These are phyloP conservation scores for Trichogramma evanescens DNA, from an alignment of 2,888 invertebrate species.

Conservation along the genomic window DNA sequence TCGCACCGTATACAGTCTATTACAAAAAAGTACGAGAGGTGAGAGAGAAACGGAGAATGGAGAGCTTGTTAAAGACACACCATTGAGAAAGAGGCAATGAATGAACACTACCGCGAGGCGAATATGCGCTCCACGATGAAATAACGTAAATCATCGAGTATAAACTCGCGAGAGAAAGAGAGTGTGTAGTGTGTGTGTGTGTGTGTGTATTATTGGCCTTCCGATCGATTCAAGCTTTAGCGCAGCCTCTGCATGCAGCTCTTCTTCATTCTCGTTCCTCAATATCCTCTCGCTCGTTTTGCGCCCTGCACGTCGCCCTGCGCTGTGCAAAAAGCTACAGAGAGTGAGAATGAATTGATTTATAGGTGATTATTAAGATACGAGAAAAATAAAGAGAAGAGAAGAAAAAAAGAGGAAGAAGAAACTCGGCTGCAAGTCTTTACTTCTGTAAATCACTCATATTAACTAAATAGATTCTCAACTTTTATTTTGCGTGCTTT, in stretches of 20 bases:
- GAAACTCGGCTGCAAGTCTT: not conserved
- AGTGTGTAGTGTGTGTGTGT: not conserved
- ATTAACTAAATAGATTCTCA: slow-evolving; percentile 8
- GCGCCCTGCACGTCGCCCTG: not conserved
- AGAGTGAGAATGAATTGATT: slow-evolving; percentile 12
- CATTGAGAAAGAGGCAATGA: slow-evolving; percentile 3
- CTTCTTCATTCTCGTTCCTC: no score
- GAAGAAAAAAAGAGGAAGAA: not conserved
- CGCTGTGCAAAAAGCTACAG: not conserved
- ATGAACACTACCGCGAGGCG: slow-evolving; percentile 7
- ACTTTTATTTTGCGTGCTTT: no score
- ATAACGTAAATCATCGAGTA: slow-evolving; percentile 5
- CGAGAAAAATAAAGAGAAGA: not conserved
- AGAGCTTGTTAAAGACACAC: slow-evolving; percentile 3
- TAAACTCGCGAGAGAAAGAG: not conserved
- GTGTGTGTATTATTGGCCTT: not conserved
- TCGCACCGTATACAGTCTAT: no score
- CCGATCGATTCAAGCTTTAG: slow-evolving; percentile 4
- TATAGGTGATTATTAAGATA: slow-evolving; percentile 14
- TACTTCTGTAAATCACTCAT: slow-evolving; percentile 5
- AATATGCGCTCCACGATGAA: slow-evolving; percentile 7
- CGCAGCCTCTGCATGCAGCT: not conserved
- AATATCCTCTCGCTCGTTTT: not conserved
- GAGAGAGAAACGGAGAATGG: no score
- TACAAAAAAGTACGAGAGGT: no score